phyloP scores from a whole-genome alignment of 2,797 vertebrate species.

The Cuniculus paca region DNA sequence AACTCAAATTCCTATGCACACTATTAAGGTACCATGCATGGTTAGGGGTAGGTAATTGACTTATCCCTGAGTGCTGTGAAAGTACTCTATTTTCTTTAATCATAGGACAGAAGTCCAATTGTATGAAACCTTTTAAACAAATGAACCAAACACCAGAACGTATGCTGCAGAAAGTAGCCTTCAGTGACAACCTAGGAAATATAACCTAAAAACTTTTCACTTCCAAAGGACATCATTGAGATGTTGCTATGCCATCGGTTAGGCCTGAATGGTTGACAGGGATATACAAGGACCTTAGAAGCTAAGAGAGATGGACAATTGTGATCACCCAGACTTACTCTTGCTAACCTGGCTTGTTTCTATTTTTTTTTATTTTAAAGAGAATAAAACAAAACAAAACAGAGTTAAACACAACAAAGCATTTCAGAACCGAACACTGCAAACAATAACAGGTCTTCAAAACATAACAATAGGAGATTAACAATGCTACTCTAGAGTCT shows the following conservation, averaged over 20 bases:
- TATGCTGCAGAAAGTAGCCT: background rate
- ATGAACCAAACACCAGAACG: constrained; percentile 39
- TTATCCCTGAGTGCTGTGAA: background rate
- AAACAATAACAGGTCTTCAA: too few species aligned
- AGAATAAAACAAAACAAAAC: too few species aligned
- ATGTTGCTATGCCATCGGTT: background rate
- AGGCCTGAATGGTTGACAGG: background rate
- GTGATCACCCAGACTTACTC: background rate
- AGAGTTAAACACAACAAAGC: too few species aligned
- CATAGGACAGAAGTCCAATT: background rate
- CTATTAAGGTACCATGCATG: background rate
- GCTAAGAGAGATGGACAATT: background rate
- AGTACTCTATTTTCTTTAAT: constrained; percentile 30
- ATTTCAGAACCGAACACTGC: too few species aligned
- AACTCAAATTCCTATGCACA: background rate
- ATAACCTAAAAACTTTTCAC: background rate
- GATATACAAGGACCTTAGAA: background rate
- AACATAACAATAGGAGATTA: too few species aligned
- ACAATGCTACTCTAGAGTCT: too few species aligned
- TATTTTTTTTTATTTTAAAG: too few species aligned
- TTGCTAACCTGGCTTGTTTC: background rate
- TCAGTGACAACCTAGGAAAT: constrained; percentile 11
- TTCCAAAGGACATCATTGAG: background rate
- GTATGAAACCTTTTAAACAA: background rate
- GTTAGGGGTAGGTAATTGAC: background rate